Evolutionary conservation across 1,140 invertebrate genomes (phyloP).

Genomic region (Pseudomyrmex cubaensis): DNA sequence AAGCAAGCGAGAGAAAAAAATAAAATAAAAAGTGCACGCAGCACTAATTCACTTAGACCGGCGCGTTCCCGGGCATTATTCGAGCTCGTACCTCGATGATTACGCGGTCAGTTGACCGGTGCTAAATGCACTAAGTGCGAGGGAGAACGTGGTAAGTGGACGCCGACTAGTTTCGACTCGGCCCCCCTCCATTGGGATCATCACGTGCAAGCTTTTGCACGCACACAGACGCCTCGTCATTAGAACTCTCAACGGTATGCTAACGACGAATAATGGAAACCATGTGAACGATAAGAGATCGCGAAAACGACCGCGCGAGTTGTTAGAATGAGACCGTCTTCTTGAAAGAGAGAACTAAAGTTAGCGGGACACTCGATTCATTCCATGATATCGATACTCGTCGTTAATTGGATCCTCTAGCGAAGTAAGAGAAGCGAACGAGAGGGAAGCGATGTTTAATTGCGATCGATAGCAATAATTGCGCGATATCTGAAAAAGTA

Average conservation of each 20-base stretch:
- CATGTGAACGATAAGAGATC: slow-evolving; percentile 21
- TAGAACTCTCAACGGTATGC: slow-evolving; percentile 51
- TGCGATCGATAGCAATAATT: slow-evolving; percentile 12
- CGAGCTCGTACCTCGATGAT: slow-evolving; percentile 71
- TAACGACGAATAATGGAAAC: slow-evolving; percentile 67
- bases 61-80: slow-evolving; percentile 67
- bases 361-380: background rate
- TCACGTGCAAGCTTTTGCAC: slow-evolving; percentile 58
- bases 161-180: slow-evolving; percentile 44
- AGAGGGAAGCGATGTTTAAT: background rate
- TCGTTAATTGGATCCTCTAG: slow-evolving; percentile 10
- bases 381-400: background rate
- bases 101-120: slow-evolving; percentile 71
- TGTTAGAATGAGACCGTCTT: background rate
- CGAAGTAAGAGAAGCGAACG: background rate
- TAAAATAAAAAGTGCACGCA: slow-evolving; percentile 57
- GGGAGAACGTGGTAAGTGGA: slow-evolving; percentile 64
- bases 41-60: slow-evolving; percentile 74
- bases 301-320: background rate
- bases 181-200: slow-evolving; percentile 64
- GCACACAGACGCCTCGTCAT: slow-evolving; percentile 49
- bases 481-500: background rate
- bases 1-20: slow-evolving; percentile 52
- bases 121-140: slow-evolving; percentile 75
- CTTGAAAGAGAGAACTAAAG: background rate